Base-by-base conservation (phyloP, 2,888 invertebrate genomes). In the Monoplex corrugatus region DNA sequence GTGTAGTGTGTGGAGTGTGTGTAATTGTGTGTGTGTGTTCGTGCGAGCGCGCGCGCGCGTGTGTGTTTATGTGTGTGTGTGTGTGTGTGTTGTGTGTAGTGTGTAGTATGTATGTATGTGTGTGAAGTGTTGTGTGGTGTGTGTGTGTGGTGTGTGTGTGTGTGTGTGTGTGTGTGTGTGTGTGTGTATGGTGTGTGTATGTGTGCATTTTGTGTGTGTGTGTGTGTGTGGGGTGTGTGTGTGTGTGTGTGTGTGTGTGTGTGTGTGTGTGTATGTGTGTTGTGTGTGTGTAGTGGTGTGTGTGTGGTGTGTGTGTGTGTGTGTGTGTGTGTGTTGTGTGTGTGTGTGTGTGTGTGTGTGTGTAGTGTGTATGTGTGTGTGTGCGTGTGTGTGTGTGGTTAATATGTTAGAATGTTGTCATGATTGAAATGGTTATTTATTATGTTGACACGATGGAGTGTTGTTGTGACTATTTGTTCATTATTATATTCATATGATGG, bases 41-140 rank as follows among this genome's bases (percentile, higher is more conserved):
- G 50, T 50, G 50, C 19, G 50, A 13, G 50, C 19, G 50, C 19
- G 50, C 19, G 50, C 35, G 28, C 35, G 75, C 35, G 28, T 75
- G 75, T 75, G 28, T 75, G 75, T 75, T 10, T 75, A 35, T 75
- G 28, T 75, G 75, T 75, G 28, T 75, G 75, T 75, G 28, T 75
- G 75, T 75, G 28, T 75, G 75, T 75, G 28, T 75, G 75, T 75
- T n/a, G n/a, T n/a, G n/a, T n/a, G n/a, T n/a, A n/a, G n/a, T n/a
- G n/a, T n/a, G n/a, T n/a, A n/a, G 28, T 75, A 35, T 75, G 28
- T 75, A 35, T 75, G 10, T 75, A 35, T 75, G 28, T 75, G 75
- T 75, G 28, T 75, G 75, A n/a, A n/a, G n/a, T n/a, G n/a, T n/a
- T n/a, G n/a, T n/a, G n/a, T n/a, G 32, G 28, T 75, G 75, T 75